Conservation (phyloP, 2,113 vertebrate species). For the zebrafish (Danio rerio) region GRCz12tu NC_133180.1:41648501-41649000, state of each 20-base stretch:
- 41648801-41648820: neutral
- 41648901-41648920: too few species aligned
- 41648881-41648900: too few species aligned
- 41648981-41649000: neutral
- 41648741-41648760: neutral
- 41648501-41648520: slow-evolving; percentile 37
- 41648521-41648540: slow-evolving; percentile 48
- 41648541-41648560: slow-evolving; percentile 70
- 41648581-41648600: slow-evolving; percentile 65
- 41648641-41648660: slow-evolving; percentile 10
- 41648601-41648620: slow-evolving; percentile 60
- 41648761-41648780: neutral
- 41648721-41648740: neutral
- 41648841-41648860: too few species aligned
- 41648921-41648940: too few species aligned
- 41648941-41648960: too few species aligned
- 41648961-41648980: too few species aligned
- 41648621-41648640: slow-evolving; percentile 63
- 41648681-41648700: neutral
- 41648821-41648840: neutral
- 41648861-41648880: too few species aligned
- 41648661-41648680: neutral
- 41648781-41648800: neutral
- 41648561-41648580: slow-evolving; percentile 77
- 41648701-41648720: neutral